Conservation (phyloP, 2,797 vertebrate genomes). For the Babyrousa celebensis region DNA sequence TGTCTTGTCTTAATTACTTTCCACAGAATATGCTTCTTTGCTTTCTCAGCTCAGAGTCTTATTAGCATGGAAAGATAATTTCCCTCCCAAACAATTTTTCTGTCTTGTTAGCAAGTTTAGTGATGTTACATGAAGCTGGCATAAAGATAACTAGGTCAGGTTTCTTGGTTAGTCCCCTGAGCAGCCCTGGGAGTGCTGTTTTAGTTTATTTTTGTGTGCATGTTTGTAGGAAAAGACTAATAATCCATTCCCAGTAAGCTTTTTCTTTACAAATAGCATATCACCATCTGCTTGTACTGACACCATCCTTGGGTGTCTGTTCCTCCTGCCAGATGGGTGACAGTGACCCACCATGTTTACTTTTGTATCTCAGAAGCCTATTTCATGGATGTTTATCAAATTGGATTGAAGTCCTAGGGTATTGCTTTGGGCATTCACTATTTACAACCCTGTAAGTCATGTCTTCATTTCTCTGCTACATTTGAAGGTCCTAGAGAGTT, state of each 20-base stretch:
- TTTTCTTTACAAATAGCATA: neutral
- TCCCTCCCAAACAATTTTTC: conserved; percentile 36
- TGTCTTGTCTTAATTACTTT: conserved; percentile 53
- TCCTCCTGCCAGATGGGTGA: neutral
- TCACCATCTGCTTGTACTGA: neutral
- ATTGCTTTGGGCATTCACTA: neutral
- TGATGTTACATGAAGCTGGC: neutral
- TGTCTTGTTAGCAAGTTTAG: conserved; percentile 51
- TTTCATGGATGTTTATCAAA: neutral
- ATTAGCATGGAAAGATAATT: conserved; percentile 66
- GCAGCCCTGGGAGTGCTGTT: neutral
- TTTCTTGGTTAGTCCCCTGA: conserved; percentile 14
- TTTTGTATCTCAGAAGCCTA: neutral
- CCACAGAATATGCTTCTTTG: conserved; percentile 18
- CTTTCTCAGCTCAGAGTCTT: conserved; percentile 45
- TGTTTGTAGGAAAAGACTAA: conserved; percentile 52
- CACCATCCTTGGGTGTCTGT: neutral
- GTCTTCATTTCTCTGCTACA: neutral
- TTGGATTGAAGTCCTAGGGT: neutral
- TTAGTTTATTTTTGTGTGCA: neutral
- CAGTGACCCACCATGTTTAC: neutral
- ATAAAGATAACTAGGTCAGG: neutral
- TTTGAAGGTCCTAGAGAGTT: neutral
- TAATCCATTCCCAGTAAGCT: neutral
- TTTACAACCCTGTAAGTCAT: neutral